Percentiles rank a stretch among this genome's conserved stretches.
Evolutionary conservation across 1,140 invertebrate genomes (phyloP).

Genomic region (Octopus sinensis): DNA sequence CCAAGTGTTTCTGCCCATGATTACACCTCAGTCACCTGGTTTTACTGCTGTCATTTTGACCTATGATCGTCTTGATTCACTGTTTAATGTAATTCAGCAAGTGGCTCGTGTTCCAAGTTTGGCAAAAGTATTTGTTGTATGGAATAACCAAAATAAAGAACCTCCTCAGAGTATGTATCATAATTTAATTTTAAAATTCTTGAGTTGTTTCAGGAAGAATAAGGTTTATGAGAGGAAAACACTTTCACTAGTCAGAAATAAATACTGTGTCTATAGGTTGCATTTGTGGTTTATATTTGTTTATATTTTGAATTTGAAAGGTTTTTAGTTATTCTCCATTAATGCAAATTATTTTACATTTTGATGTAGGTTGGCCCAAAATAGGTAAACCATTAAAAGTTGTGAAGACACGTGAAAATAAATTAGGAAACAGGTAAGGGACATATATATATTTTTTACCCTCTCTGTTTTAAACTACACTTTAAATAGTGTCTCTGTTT

Average conservation of each 20-base stretch:
- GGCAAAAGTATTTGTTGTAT: slow-evolving; percentile 95
- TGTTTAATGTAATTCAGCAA: slow-evolving; percentile 81
- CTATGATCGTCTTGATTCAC: slow-evolving; percentile 88
- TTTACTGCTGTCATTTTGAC: slow-evolving; percentile 97
- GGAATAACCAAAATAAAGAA: slow-evolving; percentile 89
- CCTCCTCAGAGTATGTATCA: slow-evolving; percentile 65
- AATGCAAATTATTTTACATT: no score
- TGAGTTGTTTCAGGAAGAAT: no score
- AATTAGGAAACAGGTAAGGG: slow-evolving; percentile 77
- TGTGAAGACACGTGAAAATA: slow-evolving; percentile 85
- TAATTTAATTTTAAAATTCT: no score
- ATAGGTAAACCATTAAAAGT: slow-evolving; percentile 85
- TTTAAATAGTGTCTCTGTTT: no score
- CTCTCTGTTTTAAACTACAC: no score
- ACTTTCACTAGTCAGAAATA: no score
- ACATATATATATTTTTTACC: no score
- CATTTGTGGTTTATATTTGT: no score
- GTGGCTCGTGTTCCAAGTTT: slow-evolving; percentile 90
- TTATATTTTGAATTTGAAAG: no score
- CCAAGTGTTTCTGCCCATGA: slow-evolving; percentile 79
- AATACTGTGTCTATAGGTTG: no score
- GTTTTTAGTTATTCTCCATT: no score
- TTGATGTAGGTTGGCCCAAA: slow-evolving; percentile 70
- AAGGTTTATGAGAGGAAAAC: no score
- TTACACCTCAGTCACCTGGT: slow-evolving; percentile 76